Base-by-base conservation (phyloP, 2,797 vertebrate genomes). In the Schizopygopsis pylzovi region DNA sequence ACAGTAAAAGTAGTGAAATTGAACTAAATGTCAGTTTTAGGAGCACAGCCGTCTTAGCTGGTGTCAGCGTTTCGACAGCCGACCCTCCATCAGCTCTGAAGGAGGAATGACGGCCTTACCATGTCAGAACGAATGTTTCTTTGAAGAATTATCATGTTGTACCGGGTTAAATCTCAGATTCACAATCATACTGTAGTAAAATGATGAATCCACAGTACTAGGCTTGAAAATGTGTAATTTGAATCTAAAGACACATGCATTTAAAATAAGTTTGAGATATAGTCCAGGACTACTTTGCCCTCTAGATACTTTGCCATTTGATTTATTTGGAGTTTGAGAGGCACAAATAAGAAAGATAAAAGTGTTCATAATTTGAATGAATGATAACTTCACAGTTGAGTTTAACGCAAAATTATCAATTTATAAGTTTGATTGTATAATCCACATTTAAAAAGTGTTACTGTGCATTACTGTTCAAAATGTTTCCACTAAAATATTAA, bases 111-210 rank as follows among this genome's bases (percentile, higher is more conserved):
- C 63, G 90, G 87, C 91, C 90, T 92, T 89, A 88, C 88, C 65
- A n/a, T 90, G 88, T 92, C 89, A 90, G 88, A 91, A 89, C 84
- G 84, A 84, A 90, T 90, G 82, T 89, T 89, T 91, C 82, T 90
- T 76, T 92, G 88, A 93, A 82, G 83, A 92, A 92, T 89, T 61
- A 90, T 88, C 61, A 39, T 25, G 61, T 93, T 91, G 88, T 76
- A 85, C 84, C 63, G 84, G 86, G 88, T 90, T 83, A 90, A 37
- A 54, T 52, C 92, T 89, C 90, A 87, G 90, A 89, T 90, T 91
- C 88, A 87, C 67, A 90, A 82, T 89, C 85, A 88, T 82, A 77
- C 67, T 83, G 83, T 70, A 22, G 16, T 22, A 92, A 90, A 93
- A 92, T 89, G 88, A 93, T 92, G 75, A 92, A 92, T 73, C 37